phyloP scores from a whole-genome alignment of 2,888 invertebrate genomes.

The Nomada ruficornis region DNA sequence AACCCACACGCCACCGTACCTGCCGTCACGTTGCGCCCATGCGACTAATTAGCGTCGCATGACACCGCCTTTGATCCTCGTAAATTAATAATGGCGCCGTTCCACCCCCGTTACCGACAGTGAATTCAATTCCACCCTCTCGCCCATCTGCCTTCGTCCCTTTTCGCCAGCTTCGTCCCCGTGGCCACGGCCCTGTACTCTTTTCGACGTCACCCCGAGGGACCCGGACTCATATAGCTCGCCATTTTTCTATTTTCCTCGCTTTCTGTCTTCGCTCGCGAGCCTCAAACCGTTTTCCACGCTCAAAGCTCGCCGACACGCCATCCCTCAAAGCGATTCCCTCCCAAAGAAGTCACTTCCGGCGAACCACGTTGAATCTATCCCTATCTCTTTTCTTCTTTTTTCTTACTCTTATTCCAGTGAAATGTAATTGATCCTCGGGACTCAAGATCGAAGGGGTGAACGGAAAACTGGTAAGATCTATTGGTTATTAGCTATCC shows the following conservation, averaged over 20 bases:
- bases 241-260: slow-evolving; percentile 47
- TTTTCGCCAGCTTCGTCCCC: slow-evolving; percentile 1
- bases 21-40: slow-evolving; percentile 45
- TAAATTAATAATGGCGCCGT: slow-evolving; percentile 71
- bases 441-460: not conserved
- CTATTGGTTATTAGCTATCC: slow-evolving; percentile 1
- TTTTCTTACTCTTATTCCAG: not conserved
- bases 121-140: slow-evolving; percentile 58
- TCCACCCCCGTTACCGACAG: slow-evolving; percentile 35
- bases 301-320: slow-evolving; percentile 27
- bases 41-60: slow-evolving; percentile 70
- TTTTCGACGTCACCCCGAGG: slow-evolving; percentile 37
- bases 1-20: slow-evolving; percentile 12
- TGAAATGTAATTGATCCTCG: slow-evolving; percentile 24
- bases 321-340: slow-evolving; percentile 17
- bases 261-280: slow-evolving; percentile 3
- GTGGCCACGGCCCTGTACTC: not conserved
- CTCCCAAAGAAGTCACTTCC: slow-evolving; percentile 33
- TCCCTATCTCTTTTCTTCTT: not conserved
- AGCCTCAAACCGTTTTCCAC: slow-evolving; percentile 13
- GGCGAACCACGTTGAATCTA: slow-evolving; percentile 12
- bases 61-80: slow-evolving; percentile 68
- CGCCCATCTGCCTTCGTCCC: slow-evolving; percentile 3
- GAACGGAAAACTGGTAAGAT: not conserved
- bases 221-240: not conserved